phyloP scores from a whole-genome alignment of 2,113 vertebrate genomes.

The Nothobranchius furzeri region DNA sequence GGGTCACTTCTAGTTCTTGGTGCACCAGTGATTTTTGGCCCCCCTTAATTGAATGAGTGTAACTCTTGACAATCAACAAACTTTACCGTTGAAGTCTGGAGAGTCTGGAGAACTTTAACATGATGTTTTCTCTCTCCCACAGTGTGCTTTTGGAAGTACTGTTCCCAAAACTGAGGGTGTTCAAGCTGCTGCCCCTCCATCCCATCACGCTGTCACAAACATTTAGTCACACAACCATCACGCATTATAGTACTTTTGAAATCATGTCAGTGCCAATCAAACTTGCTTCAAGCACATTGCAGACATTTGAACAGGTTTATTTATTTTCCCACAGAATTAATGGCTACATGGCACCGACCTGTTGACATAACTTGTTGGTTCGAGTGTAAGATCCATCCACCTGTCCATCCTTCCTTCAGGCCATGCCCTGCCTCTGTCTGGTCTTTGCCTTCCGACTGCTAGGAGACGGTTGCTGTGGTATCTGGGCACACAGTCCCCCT shows the following conservation, averaged over 20 bases:
- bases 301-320: neutral
- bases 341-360: too few relatives aligned
- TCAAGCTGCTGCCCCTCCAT: neutral
- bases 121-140: conserved; percentile 32
- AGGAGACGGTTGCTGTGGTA: conserved; percentile 42
- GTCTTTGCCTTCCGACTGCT: neutral
- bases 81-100: too few relatives aligned
- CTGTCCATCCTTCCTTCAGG: neutral
- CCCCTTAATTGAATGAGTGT: too few relatives aligned
- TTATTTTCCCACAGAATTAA: neutral
- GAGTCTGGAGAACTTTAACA: neutral
- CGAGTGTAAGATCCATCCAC: neutral
- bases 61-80: too few relatives aligned
- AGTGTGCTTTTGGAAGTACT: conserved; percentile 85
- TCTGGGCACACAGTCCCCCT: neutral
- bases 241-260: neutral
- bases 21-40: too few relatives aligned
- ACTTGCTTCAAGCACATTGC: too few relatives aligned
- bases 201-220: neutral
- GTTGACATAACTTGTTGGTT: neutral
- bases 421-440: conserved; percentile 17
- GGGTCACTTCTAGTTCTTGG: too few relatives aligned
- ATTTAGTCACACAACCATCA: neutral
- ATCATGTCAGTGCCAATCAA: neutral
- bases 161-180: conserved; percentile 78